Percentiles rank a stretch among this genome's conserved stretches.
These are phyloP conservation scores for Cepphus grylle DNA, from an alignment of 2,113 vertebrate genomes.

Conservation along the genomic window DNA sequence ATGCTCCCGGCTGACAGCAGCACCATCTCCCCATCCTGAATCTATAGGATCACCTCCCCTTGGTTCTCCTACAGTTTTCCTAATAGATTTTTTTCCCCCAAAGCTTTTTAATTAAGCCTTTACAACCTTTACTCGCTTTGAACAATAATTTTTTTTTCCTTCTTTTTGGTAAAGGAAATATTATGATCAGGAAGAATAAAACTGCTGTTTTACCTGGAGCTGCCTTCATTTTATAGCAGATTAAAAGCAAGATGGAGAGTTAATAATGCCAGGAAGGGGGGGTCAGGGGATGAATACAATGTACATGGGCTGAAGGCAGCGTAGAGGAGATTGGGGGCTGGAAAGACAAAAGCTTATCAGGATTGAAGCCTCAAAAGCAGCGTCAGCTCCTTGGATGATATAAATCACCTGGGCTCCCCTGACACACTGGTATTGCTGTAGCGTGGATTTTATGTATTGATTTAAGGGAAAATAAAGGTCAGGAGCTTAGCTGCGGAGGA, in stretches of 20 bases:
- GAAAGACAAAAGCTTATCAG: not conserved
- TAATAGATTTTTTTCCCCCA: not conserved
- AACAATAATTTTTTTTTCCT: not conserved
- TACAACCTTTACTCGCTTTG: not conserved
- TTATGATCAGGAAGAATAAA: not conserved
- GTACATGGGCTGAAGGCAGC: not conserved
- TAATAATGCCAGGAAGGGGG: not conserved
- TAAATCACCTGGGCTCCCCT: not conserved
- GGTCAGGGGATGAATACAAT: not conserved
- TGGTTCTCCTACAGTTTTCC: not conserved
- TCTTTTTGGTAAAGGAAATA: not conserved
- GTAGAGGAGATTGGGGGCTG: not conserved
- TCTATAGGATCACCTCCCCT: not conserved
- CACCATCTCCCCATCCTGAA: not conserved
- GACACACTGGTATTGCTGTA: not conserved
- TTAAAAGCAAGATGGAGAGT: not conserved
- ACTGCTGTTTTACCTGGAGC: not conserved
- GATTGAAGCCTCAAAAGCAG: not conserved
- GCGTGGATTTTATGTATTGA: not conserved
- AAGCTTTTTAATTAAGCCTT: conserved; percentile 25
- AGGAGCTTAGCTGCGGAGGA: not conserved
- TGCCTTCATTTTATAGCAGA: conserved; percentile 28
- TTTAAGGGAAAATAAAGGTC: conserved; percentile 34
- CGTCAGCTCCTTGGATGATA: not conserved
- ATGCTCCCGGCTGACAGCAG: not conserved